A percentile compares a stretch with the other conserved stretches of the same genome.
phyloP scores from a whole-genome alignment of 2,797 vertebrate genomes.

The Hoplostethus atlanticus region DNA sequence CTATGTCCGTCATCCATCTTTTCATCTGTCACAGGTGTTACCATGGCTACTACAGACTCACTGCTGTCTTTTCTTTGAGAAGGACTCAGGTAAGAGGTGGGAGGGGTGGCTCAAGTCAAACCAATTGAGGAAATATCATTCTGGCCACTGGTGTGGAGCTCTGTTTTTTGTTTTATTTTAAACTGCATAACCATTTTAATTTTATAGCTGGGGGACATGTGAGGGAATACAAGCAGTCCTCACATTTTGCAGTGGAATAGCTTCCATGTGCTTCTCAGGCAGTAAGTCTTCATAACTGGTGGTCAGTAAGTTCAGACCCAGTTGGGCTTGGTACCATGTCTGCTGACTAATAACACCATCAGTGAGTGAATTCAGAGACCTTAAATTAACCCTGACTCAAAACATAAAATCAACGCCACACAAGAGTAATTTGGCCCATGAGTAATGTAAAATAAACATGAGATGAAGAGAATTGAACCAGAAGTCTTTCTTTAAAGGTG shows the following conservation, averaged over 20 bases:
- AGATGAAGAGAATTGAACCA: too few relatives aligned
- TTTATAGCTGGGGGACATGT: too few relatives aligned
- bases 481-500: too few relatives aligned
- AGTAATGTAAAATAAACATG: too few relatives aligned
- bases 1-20: conserved; percentile 80
- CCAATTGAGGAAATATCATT: conserved; percentile 21
- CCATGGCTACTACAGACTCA: conserved; percentile 86
- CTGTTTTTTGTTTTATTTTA: neutral
- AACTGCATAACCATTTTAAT: too few relatives aligned
- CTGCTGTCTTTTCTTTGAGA: conserved; percentile 86
- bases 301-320: neutral
- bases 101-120: conserved; percentile 35
- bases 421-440: too few relatives aligned
- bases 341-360: too few relatives aligned
- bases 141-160: neutral
- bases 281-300: neutral
- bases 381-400: too few relatives aligned
- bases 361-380: too few relatives aligned
- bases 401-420: too few relatives aligned
- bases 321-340: neutral
- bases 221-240: too few relatives aligned
- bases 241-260: too few relatives aligned
- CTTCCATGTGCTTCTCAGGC: neutral
- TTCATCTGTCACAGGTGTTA: conserved; percentile 86
- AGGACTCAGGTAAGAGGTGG: conserved; percentile 83